Evolutionary conservation across 1,140 invertebrate genomes (phyloP).

Genomic region (Eumaeus atala): DNA sequence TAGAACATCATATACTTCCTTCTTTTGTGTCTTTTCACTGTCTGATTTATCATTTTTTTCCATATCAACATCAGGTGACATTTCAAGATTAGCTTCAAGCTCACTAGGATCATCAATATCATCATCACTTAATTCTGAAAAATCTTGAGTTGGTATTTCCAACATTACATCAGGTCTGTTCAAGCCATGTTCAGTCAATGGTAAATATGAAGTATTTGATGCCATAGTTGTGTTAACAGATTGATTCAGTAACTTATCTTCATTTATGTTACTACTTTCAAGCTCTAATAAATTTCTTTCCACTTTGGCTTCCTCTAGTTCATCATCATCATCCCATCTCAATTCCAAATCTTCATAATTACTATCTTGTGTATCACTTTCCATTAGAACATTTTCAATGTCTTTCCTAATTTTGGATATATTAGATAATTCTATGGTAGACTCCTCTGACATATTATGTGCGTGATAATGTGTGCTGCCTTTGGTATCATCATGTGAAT

Average conservation of each 20-base stretch:
- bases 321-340: conserved; percentile 36
- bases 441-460: no score
- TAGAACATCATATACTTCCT: no score
- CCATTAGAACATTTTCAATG: background rate
- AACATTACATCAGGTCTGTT: conserved; percentile 53
- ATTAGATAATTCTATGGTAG: no score
- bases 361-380: conserved; percentile 15
- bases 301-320: conserved; percentile 2
- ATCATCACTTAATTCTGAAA: conserved; percentile 38
- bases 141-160: conserved; percentile 51
- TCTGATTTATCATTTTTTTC: background rate
- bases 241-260: background rate
- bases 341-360: conserved; percentile 28
- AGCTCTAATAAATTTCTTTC: background rate
- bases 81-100: conserved; percentile 17
- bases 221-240: background rate
- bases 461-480: no score
- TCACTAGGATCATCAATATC: conserved; percentile 13
- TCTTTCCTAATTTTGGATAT: background rate
- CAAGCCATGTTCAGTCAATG: conserved; percentile 34
- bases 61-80: conserved; percentile 20
- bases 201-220: conserved; percentile 14
- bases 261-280: conserved; percentile 1
- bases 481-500: background rate
- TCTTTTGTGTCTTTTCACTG: no score